A percentile compares a stretch with the other conserved stretches of the same genome.
Conservation (phyloP, 2,797 vertebrate species). For the Sebastiscus tertius region DNA sequence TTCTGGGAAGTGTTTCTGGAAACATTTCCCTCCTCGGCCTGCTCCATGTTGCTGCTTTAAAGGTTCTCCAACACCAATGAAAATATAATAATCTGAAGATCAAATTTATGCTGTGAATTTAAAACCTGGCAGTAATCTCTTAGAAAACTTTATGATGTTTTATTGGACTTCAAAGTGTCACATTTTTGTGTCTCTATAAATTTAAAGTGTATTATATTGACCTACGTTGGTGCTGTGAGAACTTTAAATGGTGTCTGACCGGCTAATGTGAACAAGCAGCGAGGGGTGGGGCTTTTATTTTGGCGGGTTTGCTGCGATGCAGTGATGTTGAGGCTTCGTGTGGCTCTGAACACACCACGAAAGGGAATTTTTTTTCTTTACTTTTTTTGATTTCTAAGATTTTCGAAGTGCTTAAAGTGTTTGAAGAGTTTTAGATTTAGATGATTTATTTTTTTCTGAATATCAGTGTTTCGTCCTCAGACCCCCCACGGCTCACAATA, state of each 20-base stretch:
- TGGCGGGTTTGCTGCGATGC: constrained; percentile 59
- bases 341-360: constrained; percentile 51
- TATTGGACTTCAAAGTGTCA: not conserved
- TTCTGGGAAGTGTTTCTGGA: constrained; percentile 17
- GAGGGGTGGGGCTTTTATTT: constrained; percentile 45
- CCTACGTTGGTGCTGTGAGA: not conserved
- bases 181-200: not conserved
- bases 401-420: constrained; percentile 73
- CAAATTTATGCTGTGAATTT: not conserved
- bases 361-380: constrained; percentile 45
- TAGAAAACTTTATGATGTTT: not conserved
- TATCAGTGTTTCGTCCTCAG: constrained; percentile 46
- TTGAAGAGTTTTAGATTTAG: constrained; percentile 61
- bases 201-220: not conserved
- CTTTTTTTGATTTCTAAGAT: constrained; percentile 53
- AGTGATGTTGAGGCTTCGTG: constrained; percentile 45
- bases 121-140: not conserved
- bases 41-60: constrained; percentile 5
- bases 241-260: not conserved
- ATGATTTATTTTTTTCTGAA: constrained; percentile 32
- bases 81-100: not conserved
- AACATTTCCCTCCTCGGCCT: not conserved
- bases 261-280: constrained; percentile 43
- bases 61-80: not conserved
- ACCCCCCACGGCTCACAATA: constrained; percentile 19